A percentile compares a stretch with the other conserved stretches of the same genome.
Conservation (phyloP, 2,113 vertebrate species). For the Orcinus orca region DNA sequence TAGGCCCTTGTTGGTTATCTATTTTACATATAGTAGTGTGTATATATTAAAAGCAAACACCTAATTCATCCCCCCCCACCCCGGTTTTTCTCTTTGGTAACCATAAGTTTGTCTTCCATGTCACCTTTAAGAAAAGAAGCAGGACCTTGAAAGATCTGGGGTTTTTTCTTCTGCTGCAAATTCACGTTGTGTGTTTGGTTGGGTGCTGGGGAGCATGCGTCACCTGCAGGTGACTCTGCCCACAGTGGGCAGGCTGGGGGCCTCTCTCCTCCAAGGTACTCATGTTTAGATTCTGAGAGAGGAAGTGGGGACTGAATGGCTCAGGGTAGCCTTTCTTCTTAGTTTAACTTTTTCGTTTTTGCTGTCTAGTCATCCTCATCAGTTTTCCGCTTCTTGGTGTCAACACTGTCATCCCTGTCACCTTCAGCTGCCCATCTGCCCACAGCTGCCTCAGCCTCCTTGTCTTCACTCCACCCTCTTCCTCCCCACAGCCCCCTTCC, state of each 20-base stretch:
- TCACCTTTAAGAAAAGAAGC: slow-evolving; percentile 85
- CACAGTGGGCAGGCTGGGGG: neutral
- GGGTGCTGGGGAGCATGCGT: neutral
- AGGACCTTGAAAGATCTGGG: slow-evolving; percentile 81
- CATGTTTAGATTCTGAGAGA: slow-evolving; percentile 76
- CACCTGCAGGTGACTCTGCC: neutral
- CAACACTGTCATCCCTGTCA: neutral
- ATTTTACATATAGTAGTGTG: too few relatives aligned
- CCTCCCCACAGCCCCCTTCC: neutral
- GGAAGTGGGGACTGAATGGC: neutral
- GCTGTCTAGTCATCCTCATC: neutral
- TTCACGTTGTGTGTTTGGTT: slow-evolving; percentile 52
- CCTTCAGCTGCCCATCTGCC: neutral
- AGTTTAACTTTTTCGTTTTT: neutral
- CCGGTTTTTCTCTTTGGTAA: neutral
- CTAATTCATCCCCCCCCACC: neutral
- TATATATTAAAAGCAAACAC: neutral
- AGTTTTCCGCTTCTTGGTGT: neutral
- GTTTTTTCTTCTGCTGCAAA: neutral
- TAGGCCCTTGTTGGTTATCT: too few relatives aligned
- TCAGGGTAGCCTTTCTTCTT: neutral
- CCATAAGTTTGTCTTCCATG: neutral
- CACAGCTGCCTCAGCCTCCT: neutral
- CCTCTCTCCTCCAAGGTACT: slow-evolving; percentile 82
- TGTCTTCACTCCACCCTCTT: neutral